Evolutionary conservation across 2,888 invertebrate genomes (phyloP).

Genomic region (Augochlorella aurata): DNA sequence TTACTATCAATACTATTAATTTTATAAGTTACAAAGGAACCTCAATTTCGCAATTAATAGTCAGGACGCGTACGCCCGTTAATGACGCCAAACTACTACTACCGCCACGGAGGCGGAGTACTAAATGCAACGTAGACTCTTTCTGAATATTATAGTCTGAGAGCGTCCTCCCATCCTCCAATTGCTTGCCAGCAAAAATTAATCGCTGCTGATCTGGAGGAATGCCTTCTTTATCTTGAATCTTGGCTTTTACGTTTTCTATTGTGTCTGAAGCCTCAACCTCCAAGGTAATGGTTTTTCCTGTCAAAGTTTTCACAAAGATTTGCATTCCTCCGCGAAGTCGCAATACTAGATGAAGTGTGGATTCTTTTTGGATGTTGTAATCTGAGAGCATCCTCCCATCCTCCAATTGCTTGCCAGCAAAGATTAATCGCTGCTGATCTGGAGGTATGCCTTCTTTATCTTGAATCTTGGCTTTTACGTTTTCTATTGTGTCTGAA

Average conservation of each 20-base stretch:
- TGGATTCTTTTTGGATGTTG: constrained; percentile 41
- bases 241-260: constrained; percentile 35
- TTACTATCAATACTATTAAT: constrained; percentile 37
- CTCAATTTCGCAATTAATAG: too few relatives aligned
- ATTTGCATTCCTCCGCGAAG: constrained; percentile 35
- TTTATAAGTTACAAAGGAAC: too few relatives aligned
- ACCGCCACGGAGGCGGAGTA: too few relatives aligned
- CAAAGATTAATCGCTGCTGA: constrained; percentile 44
- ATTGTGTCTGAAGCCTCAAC: constrained; percentile 13
- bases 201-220: constrained; percentile 43
- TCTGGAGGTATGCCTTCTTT: constrained; percentile 43
- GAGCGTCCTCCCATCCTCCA: constrained; percentile 39
- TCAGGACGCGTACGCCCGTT: too few relatives aligned
- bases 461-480: constrained; percentile 37
- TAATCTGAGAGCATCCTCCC: constrained; percentile 41
- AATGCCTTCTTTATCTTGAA: constrained; percentile 43
- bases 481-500: constrained; percentile 12
- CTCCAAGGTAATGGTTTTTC: constrained; percentile 40
- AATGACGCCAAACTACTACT: too few relatives aligned
- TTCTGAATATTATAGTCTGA: constrained; percentile 45
- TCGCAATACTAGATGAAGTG: constrained; percentile 12
- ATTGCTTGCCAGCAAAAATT: constrained; percentile 37
- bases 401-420: constrained; percentile 35
- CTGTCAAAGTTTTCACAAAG: constrained; percentile 29
- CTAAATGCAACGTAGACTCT: constrained; percentile 36